Conservation (phyloP, 2,888 invertebrate species). For the Agrochola circellaris region DNA sequence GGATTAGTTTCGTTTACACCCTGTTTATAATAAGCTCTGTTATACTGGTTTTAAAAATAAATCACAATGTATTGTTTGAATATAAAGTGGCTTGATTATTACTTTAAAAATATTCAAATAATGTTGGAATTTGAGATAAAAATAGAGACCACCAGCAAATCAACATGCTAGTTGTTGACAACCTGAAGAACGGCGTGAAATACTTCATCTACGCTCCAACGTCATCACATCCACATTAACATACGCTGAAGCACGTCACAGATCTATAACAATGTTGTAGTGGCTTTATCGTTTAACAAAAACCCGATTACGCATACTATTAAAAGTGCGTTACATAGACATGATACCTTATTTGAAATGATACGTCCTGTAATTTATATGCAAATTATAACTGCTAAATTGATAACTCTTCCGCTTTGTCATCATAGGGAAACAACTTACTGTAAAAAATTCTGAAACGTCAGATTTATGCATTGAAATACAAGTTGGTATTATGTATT, state of each 20-base stretch:
- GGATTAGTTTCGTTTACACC: neutral
- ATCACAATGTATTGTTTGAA: neutral
- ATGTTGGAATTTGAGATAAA: slow-evolving; percentile 24
- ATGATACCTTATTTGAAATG: slow-evolving; percentile 16
- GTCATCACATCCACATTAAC: slow-evolving; percentile 36
- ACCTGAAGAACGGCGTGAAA: slow-evolving; percentile 27
- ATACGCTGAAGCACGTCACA: slow-evolving; percentile 35
- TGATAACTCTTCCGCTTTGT: slow-evolving; percentile 39
- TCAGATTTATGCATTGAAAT: slow-evolving; percentile 35
- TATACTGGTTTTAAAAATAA: neutral
- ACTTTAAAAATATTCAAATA: slow-evolving; percentile 6
- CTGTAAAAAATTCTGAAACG: slow-evolving; percentile 29
- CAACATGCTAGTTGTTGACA: slow-evolving; percentile 17
- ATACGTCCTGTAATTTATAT: slow-evolving; percentile 24
- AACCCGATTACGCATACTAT: slow-evolving; percentile 20
- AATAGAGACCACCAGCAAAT: slow-evolving; percentile 14
- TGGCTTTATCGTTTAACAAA: slow-evolving; percentile 27
- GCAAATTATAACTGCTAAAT: slow-evolving; percentile 38
- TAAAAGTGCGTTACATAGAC: slow-evolving; percentile 15
- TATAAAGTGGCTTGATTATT: neutral
- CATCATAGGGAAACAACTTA: slow-evolving; percentile 17
- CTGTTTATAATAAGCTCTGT: neutral
- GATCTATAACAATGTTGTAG: slow-evolving; percentile 38
- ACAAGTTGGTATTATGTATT: slow-evolving; percentile 61
- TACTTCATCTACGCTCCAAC: slow-evolving; percentile 17